Evolutionary conservation across 2,888 invertebrate species (phyloP), one percentile per base, ranked within the genome.

Genomic region (Endomychus coccineus): DNA sequence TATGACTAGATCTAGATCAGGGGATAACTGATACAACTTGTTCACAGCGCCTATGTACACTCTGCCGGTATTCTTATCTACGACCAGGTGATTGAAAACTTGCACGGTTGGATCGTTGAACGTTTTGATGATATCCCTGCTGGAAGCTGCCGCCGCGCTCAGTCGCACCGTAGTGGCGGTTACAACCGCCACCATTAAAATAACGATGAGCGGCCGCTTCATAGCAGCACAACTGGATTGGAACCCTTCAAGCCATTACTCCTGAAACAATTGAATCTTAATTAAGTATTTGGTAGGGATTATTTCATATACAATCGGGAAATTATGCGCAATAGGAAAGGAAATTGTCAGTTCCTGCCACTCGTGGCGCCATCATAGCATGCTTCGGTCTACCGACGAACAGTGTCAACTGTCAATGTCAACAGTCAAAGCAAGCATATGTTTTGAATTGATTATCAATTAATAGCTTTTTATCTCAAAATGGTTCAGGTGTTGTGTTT

Each of bases 11-110:
- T 82, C 80, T 53, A 96, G 71, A 58, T 91, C 87, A 27, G 88
- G 84, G 23, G 89, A 87, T 33, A 96, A 75, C 67, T 94, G 94
- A 67, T 88, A 94, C 45, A 96, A 76, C 43, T 81, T 76, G 71
- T 96, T 95, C 46, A 91, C 88, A 37, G 89, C 94, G 45, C 94
- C 94, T 45, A 95, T 79, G 72, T 78, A 84, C 10, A 84, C 85
- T 47, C 88, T 78, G 44, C 94, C 94, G 30, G 91, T 90, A 66
- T 86, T 83, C 64, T 85, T 83, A 68, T 95, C 89, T 52, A 94
- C 85, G 52, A 87, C 87, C 55, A 94, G 74, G 66, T 91, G 90
- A 68, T 91, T 89, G 71, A 92, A 83, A 47, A 74, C 69, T 53
- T 78, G 73, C 49, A 75, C 72, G 51, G 75, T 70, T 46, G 73